These are phyloP conservation scores for Labeo calbasu DNA, from an alignment of 2,797 vertebrate species.

Conservation along the genomic window DNA sequence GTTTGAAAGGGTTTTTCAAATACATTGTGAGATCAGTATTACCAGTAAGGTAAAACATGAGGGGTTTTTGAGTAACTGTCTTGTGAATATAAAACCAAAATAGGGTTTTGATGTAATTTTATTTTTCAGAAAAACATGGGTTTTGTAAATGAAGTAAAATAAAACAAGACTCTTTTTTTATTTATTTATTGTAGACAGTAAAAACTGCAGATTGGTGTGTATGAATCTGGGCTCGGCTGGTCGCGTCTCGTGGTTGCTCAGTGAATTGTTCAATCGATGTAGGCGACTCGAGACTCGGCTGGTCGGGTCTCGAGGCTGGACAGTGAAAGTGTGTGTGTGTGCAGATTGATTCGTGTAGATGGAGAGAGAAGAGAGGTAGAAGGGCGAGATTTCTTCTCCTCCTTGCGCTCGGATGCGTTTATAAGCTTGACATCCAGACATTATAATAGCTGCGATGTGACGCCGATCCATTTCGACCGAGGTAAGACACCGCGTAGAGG, in stretches of 20 bases:
- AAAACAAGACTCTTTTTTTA: neutral
- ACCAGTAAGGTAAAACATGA: neutral
- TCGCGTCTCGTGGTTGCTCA: conserved; percentile 17
- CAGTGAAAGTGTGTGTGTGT: conserved; percentile 60
- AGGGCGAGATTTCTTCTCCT: conserved; percentile 45
- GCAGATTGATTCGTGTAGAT: conserved; percentile 43
- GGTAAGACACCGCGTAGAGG: conserved; percentile 22
- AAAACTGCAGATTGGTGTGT: neutral
- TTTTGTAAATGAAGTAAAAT: neutral
- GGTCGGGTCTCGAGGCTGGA: conserved; percentile 52
- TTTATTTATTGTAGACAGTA: neutral
- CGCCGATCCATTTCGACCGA: neutral
- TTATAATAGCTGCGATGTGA: conserved; percentile 31
- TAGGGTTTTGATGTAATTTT: neutral
- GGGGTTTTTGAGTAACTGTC: neutral
- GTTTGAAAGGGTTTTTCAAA: neutral
- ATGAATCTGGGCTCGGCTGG: conserved; percentile 8
- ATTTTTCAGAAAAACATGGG: neutral
- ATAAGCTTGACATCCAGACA: conserved; percentile 24
- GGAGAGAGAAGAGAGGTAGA: conserved; percentile 54
- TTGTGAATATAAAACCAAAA: neutral
- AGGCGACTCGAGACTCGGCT: conserved; percentile 42
- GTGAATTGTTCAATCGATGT: neutral
- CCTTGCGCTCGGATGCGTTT: conserved; percentile 40
- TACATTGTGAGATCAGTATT: neutral